These are phyloP conservation scores for Erythrocercus mccallii DNA, from an alignment of 2,113 vertebrate genomes.

Conservation along the genomic window DNA sequence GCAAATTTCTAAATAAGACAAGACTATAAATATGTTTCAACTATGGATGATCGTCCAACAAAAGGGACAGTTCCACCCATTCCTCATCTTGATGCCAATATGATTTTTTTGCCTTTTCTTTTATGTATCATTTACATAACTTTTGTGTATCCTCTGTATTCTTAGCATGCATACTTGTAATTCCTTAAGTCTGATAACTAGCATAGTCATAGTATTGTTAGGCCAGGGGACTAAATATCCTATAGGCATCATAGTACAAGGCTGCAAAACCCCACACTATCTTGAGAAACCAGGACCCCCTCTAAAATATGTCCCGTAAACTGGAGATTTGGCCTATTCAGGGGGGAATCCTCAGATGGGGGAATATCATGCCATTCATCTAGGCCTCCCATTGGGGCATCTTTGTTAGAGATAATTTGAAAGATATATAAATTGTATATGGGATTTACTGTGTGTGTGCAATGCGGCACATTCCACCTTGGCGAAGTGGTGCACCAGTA, in stretches of 20 bases:
- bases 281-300: neutral
- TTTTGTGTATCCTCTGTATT: neutral
- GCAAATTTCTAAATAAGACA: neutral
- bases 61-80: neutral
- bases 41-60: neutral
- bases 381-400: neutral
- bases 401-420: neutral
- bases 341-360: neutral
- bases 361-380: neutral
- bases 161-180: neutral
- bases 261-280: fast-evolving
- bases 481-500: fast-evolving
- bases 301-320: neutral
- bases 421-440: neutral
- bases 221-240: neutral
- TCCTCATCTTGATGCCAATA: neutral
- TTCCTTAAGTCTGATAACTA: neutral
- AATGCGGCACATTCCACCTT: fast-evolving
- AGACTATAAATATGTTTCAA: neutral
- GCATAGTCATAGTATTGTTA: neutral
- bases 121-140: neutral
- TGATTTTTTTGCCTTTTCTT: neutral
- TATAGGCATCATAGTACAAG: neutral
- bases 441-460: fast-evolving
- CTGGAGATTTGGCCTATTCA: neutral